These are phyloP conservation scores for Hymenochirus boettgeri DNA, from an alignment of 2,113 vertebrate species.

Conservation along the genomic window DNA sequence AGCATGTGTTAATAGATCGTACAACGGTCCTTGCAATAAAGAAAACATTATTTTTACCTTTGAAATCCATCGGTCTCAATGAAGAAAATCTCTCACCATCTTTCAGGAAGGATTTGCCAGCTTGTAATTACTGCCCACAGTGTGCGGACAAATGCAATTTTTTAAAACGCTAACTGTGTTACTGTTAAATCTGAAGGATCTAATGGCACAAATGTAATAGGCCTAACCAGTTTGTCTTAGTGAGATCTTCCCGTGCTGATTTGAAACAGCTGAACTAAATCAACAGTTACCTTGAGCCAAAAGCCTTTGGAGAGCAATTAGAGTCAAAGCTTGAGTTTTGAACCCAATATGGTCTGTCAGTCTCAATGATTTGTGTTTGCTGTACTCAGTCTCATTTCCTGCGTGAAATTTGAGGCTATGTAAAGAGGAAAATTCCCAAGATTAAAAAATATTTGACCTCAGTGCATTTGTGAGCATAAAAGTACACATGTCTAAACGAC, in stretches of 20 bases:
- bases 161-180: slow-evolving; percentile 74
- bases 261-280: slow-evolving; percentile 85
- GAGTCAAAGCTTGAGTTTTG: slow-evolving; percentile 73
- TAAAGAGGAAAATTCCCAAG: slow-evolving; percentile 75
- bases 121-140: slow-evolving; percentile 62
- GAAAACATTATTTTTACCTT: slow-evolving; percentile 65
- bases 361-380: slow-evolving; percentile 79
- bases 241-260: slow-evolving; percentile 69
- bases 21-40: background rate
- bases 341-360: slow-evolving; percentile 77
- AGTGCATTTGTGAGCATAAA: slow-evolving; percentile 68
- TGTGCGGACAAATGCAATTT: slow-evolving; percentile 62
- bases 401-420: slow-evolving; percentile 71
- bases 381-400: slow-evolving; percentile 80
- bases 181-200: slow-evolving; percentile 63
- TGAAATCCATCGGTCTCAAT: slow-evolving; percentile 58
- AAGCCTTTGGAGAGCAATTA: slow-evolving; percentile 80
- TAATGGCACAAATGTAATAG: slow-evolving; percentile 63
- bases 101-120: slow-evolving; percentile 65
- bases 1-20: background rate
- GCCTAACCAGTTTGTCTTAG: slow-evolving; percentile 75
- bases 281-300: slow-evolving; percentile 84
- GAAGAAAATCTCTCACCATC: slow-evolving; percentile 58
- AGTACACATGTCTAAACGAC: slow-evolving; percentile 80
- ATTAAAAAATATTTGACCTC: slow-evolving; percentile 80